Base-by-base conservation (phyloP, 1,140 invertebrate genomes). In the Pomacea maculata region DNA sequence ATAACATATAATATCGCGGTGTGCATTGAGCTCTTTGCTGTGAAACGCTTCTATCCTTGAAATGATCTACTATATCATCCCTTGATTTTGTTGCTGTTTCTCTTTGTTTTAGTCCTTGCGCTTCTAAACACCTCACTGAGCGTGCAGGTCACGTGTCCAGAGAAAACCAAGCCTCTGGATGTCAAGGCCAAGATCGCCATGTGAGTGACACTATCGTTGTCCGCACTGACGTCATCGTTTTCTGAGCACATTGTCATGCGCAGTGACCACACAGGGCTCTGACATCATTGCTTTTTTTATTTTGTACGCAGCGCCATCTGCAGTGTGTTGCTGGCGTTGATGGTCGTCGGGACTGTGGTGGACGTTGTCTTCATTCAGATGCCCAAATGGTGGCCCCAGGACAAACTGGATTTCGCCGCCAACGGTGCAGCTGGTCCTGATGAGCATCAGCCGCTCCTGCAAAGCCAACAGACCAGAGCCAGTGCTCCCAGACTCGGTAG, bases 351-450 rank as follows among this genome's bases (percentile, higher is more conserved):
- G 19, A 86, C 86, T 4, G 71, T 54, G 7, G 81, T 83, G 70
- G 86, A 86, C 73, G 72, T 85, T 17, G 75, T 85, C 12, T 61
- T 84, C 19, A 67, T 83, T n/a, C 83, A 83, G 61, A 75, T 75
- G 67, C 78, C 82, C 29, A 76, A 78, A 61, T 76, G 78, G 78
- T 5, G 78, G 52, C 5, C 19, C 17, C 21, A 19, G 2, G 64
- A 79, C 11, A 3, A 11, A 21, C 12, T n/a, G n/a, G 14, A 57
- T 3, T 34, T 52, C 29, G 25, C 52, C 10, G 25, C 65, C n/a
- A 77, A 25, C 29, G 67, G 21, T 19, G 29, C 61, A 68, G 65
- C 29, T 25, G 71, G 54, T 75, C n/a, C 63, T 2, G 73, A 71
- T 17, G 70, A 55, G 25, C 19, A 57, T 29, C 29, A 45, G 52